Evolutionary conservation across 2,113 vertebrate genomes (phyloP), one percentile per base, ranked within the genome.

Genomic region (Mesitornis unicolor): DNA sequence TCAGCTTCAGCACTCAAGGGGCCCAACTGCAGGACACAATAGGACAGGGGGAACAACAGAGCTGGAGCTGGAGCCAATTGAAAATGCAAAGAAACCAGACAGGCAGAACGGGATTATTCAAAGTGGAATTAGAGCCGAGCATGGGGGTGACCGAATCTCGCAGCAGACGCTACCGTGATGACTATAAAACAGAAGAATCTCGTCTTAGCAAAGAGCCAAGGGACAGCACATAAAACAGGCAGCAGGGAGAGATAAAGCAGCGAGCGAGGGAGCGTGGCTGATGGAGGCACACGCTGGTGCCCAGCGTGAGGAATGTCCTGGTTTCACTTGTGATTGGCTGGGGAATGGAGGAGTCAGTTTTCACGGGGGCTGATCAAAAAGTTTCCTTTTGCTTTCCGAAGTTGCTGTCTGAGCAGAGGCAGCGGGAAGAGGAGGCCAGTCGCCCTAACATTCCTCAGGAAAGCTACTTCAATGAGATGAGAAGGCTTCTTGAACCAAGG

Each of bases 251-350:
- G 81, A 31, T 10, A 20, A n/a, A 70, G 70, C 24, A 1, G 84
- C 8, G 38, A 25, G 70, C 24, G 7, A 36, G 76, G 11, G 64
- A 84, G 85, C 26, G 54, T 28, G 36, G 80, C 4, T 26, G 84
- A 40, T 65, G 89, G 93, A 35, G 92, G 88, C 94, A 79, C 87
- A 29, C 28, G 84, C 31, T 45, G 51, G 79, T 90, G 93, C 95
- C 95, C 92, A 71, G 92, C 94, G 40, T 75, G 84, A 96, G 97
- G 97, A 98, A 98, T 97, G 97, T 94, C 94, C 50, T 45, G 77
- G 18, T 28, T 69, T 74, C 87, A 12, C 36, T 42, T 13, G 90
- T 88, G 92, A 98, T 98, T 98, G 97, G 97, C 96, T 80, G 96
- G 14, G 87, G 60, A 70, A 33, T 31, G 94, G 60, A 17, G 97